Evolutionary conservation across 1,140 invertebrate genomes (phyloP), one percentile per base, ranked within the genome.

Genomic region (Neoseiulus cucumeris): DNA sequence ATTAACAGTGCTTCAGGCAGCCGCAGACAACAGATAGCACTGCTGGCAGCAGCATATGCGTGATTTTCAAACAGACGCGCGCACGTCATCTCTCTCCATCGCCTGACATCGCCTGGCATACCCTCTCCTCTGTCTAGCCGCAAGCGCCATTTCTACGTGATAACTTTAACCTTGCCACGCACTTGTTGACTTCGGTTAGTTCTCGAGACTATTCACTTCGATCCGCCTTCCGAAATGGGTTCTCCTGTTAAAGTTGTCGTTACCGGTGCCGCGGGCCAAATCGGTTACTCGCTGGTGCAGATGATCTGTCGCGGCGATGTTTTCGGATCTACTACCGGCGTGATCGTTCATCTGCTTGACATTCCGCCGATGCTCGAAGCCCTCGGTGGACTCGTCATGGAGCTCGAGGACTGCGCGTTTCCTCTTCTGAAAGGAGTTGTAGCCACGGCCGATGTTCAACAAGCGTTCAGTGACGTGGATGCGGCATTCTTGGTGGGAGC

Each of bases 401-500:
- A 99, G 79, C 78, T 99, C 25, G 81, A 84, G 59, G 96, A 99
- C 76, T 95, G 94, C 77, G 91, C 94, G 30, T 79, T 98, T 70
- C 90, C 94, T n/a, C 78, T 96, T 9, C 77, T 98, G 1, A 75
- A 74, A 75, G 80, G 83, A 83, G 84, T 98, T 59, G 78, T 94
- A 1, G 83, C 89, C 14, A 97, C 93, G 41, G 85, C 83, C 70
- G 86, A 93, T 72, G 87, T 88, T 44, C 83, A 82, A 64, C 84
- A 82, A 45, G 96, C 89, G 44, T 99, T 99, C 76, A 90, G 91
- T 72, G 87, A 95, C 79, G 89, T 96, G 64, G 89, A 93, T 72
- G 89, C 91, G 59, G 96, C 92, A n/a, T 97, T 99, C 73, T 79
- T 99, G 51, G 92, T 99, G 42, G 96, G 96, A 45, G 86, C 96